These are phyloP conservation scores for Xanthostigma xanthostigma DNA, from an alignment of 2,888 invertebrate genomes.

Conservation along the genomic window DNA sequence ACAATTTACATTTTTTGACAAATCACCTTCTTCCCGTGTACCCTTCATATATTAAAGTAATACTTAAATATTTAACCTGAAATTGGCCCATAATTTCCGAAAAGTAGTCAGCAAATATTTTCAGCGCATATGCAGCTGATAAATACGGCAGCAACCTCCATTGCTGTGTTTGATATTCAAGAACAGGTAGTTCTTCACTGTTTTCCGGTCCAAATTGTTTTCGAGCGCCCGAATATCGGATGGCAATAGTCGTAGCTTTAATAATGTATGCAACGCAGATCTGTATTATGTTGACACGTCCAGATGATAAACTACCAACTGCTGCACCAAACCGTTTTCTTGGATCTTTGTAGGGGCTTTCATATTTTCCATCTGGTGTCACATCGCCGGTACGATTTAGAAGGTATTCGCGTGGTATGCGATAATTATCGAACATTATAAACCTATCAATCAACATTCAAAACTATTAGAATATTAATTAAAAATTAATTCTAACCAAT, in stretches of 20 bases:
- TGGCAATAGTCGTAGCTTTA: conserved; percentile 67
- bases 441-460: conserved; percentile 31
- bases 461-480: background rate
- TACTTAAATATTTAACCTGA: conserved; percentile 9
- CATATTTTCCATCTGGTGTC: conserved; percentile 66
- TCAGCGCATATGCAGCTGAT: conserved; percentile 44
- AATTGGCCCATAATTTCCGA: conserved; percentile 19
- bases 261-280: conserved; percentile 46
- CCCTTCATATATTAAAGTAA: too few species aligned
- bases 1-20: too few species aligned
- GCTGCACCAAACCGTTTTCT: conserved; percentile 74
- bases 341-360: conserved; percentile 64
- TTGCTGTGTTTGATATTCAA: conserved; percentile 88
- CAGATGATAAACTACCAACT: conserved; percentile 67
- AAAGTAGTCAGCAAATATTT: conserved; percentile 45
- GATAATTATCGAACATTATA: conserved; percentile 64
- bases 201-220: conserved; percentile 74
- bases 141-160: conserved; percentile 55
- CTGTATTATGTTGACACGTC: conserved; percentile 60
- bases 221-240: conserved; percentile 74
- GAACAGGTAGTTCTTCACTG: conserved; percentile 60
- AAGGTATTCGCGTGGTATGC: conserved; percentile 61
- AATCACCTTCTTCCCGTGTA: too few species aligned
- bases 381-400: conserved; percentile 80
- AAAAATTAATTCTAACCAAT: too few species aligned